Base-by-base conservation (phyloP, 35 echinoderm and acorn worm genomes). In the Heliocidaris erythrogramma region DNA sequence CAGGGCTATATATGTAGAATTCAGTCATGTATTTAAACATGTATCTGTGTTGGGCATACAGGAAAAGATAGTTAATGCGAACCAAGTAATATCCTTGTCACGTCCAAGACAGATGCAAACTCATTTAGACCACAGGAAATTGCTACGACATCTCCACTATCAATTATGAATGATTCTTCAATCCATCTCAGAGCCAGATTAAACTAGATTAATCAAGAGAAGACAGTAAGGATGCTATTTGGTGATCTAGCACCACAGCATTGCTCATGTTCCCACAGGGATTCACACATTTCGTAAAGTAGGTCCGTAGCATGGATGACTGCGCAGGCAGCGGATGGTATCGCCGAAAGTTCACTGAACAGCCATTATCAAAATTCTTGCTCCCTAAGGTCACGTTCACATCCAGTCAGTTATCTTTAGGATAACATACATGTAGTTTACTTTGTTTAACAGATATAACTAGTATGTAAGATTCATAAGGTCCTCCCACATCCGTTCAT, bases 311-410 rank as follows among this genome's bases (percentile, higher is more conserved):
- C 65, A 78, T n/a, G 65, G 65, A 27, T 78, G 65, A 78, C 17
- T 78, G 27, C n/a, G n/a, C n/a, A n/a, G n/a, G n/a, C 65, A n/a
- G 21, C 7, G 7, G 65, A 78, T 78, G 27, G 21, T 24, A 18
- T 78, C 18, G 65, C n/a, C 65, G n/a, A 78, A 78, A 78, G 65
- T 78, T 78, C 65, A 78, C n/a, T 78, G 65, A 78, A 78, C 65
- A 78, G 65, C 27, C 27, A 21, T 27, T 78, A 78, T 78, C 65
- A 78, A 78, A 78, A 27, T 42, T 78, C 65, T 78, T 78, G 65
- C 21, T 78, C 65, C 61, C 65, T n/a, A 7, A 78, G 65, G 65
- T 78, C 65, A 78, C 17, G 65, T 78, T 78, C 65, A 78, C 65
- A 78, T 78, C 65, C 65, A n/a, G 65, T 78, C 27, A 27, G 65